Conservation (phyloP, 2,888 invertebrate genomes). For the Tipula vernalis region DNA sequence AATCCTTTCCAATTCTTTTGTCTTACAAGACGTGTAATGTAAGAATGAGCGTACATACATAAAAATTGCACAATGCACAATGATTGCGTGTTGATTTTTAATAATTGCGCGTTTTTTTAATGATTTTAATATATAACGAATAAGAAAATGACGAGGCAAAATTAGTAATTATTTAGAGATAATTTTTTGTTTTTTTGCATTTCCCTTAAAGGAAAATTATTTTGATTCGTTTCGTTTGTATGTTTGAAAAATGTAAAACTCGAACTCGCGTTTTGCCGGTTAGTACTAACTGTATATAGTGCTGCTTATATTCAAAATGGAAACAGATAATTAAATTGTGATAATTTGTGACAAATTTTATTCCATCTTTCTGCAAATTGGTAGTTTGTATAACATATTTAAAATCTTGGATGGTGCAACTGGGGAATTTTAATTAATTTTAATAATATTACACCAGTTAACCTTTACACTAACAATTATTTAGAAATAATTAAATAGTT, state of each 20-base stretch:
- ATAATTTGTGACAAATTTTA: background rate
- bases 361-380: background rate
- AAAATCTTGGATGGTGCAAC: background rate
- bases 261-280: background rate
- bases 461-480: background rate
- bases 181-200: background rate
- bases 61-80: background rate
- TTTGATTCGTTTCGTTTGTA: background rate
- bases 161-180: background rate
- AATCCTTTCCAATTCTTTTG: background rate
- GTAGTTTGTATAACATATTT: background rate
- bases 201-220: background rate
- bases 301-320: background rate
- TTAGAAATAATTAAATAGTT: too few relatives aligned
- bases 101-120: background rate
- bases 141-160: background rate
- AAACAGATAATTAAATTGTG: background rate
- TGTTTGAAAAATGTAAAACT: background rate
- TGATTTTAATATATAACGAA: background rate
- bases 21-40: background rate
- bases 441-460: background rate
- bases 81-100: background rate
- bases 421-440: background rate
- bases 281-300: background rate
- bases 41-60: background rate